Evolutionary conservation across 2,888 invertebrate genomes (phyloP).

Genomic region (Lithophane leautieri): DNA sequence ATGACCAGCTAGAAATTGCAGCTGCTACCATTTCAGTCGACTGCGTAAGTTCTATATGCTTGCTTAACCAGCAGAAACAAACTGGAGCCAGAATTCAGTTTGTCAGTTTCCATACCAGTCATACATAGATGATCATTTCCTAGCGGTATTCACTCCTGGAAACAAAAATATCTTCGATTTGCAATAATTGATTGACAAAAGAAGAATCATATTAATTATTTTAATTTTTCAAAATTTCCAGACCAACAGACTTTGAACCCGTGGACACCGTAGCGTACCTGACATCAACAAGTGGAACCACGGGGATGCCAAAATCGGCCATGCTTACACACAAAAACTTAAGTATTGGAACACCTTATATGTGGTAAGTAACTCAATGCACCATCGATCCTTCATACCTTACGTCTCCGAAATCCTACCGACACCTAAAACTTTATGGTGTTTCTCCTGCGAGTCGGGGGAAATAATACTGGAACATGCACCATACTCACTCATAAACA

Average conservation of each 20-base stretch:
- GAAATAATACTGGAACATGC: background rate
- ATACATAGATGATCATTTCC: background rate
- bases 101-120: background rate
- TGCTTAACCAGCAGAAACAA: background rate
- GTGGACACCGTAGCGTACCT: conserved; percentile 75
- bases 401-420: background rate
- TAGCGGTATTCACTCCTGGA: background rate
- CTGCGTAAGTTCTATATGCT: background rate
- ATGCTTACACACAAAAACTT: conserved; percentile 80
- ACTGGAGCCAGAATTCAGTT: background rate
- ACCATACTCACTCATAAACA: background rate
- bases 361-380: conserved; percentile 73
- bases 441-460: background rate
- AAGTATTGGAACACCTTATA: conserved; percentile 69
- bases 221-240: conserved; percentile 52
- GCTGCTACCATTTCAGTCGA: background rate
- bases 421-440: background rate
- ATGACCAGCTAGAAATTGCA: background rate
- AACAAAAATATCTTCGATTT: background rate
- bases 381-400: no score
- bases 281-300: conserved; percentile 82
- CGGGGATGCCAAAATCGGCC: conserved; percentile 81
- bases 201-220: background rate
- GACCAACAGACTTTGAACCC: conserved; percentile 78
- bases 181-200: background rate